Conservation (phyloP, 2,113 vertebrate genomes). For the Syngnathus floridae region DNA sequence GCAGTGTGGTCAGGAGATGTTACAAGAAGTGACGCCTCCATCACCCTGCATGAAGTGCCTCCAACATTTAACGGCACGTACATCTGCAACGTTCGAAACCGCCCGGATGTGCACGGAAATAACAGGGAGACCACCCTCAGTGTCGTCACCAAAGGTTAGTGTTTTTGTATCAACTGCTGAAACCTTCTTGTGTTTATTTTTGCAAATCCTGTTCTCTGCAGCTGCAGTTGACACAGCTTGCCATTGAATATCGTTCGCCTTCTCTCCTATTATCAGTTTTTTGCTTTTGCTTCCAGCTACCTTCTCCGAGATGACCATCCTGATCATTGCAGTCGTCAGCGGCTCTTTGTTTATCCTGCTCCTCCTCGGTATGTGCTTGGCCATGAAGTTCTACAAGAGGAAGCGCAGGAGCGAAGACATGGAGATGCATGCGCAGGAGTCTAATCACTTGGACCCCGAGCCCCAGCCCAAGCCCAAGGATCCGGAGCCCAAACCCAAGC, state of each 20-base stretch:
- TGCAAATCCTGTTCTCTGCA: neutral
- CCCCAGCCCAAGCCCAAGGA: neutral
- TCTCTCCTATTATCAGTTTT: neutral
- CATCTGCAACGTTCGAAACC: constrained; percentile 84
- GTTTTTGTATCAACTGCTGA: neutral
- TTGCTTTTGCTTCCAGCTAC: constrained; percentile 53
- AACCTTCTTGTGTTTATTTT: constrained; percentile 3
- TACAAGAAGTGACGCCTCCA: constrained; percentile 71
- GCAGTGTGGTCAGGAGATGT: constrained; percentile 83
- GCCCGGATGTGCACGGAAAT: constrained; percentile 77
- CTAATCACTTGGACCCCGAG: constrained; percentile 46
- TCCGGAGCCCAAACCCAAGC: neutral
- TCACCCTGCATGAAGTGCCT: constrained; percentile 73
- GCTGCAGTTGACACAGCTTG: neutral
- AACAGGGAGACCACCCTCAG: constrained; percentile 73
- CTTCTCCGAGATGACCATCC: constrained; percentile 81
- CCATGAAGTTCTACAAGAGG: constrained; percentile 61
- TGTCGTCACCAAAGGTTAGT: constrained; percentile 72
- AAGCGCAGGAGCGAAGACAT: constrained; percentile 30
- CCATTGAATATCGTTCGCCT: neutral
- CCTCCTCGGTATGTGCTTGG: constrained; percentile 63
- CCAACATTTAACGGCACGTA: constrained; percentile 86
- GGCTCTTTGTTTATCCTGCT: constrained; percentile 73
- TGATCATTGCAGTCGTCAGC: constrained; percentile 74
- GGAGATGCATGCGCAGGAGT: constrained; percentile 26